These are phyloP conservation scores for Trimorus sp. DNA, from an alignment of 2,888 invertebrate genomes.

Conservation along the genomic window DNA sequence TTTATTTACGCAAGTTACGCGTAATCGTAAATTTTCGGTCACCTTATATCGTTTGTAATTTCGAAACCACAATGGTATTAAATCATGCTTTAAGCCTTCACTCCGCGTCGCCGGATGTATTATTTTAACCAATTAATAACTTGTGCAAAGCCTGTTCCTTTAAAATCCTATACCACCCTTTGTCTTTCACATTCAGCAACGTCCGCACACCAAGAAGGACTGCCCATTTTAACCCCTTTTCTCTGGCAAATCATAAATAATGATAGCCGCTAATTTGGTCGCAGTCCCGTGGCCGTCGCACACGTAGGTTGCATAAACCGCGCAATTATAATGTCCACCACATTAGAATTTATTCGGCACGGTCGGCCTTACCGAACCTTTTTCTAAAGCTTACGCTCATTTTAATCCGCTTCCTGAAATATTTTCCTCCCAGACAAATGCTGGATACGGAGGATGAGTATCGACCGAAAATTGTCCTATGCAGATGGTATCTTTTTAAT, in stretches of 20 bases:
- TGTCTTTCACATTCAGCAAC: slow-evolving; percentile 75
- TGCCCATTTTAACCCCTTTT: slow-evolving; percentile 79
- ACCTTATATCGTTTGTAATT: not conserved
- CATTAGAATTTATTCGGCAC: slow-evolving; percentile 81
- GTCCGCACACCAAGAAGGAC: slow-evolving; percentile 67
- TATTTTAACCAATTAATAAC: slow-evolving; percentile 68
- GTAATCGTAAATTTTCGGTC: not conserved
- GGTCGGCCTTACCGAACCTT: slow-evolving; percentile 74
- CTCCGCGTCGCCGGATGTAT: slow-evolving; percentile 51
- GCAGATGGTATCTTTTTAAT: slow-evolving; percentile 61
- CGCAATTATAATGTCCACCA: slow-evolving; percentile 81
- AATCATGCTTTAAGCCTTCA: slow-evolving; percentile 34
- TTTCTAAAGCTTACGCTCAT: slow-evolving; percentile 79
- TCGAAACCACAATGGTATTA: slow-evolving; percentile 12
- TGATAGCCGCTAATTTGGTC: slow-evolving; percentile 81
- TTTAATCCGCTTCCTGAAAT: slow-evolving; percentile 79
- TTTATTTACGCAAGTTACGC: not conserved
- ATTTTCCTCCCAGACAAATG: slow-evolving; percentile 71
- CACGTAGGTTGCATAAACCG: slow-evolving; percentile 76
- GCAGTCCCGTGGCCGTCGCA: slow-evolving; percentile 74
- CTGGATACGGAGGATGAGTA: slow-evolving; percentile 55
- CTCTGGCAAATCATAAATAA: slow-evolving; percentile 80
- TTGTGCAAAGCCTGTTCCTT: slow-evolving; percentile 62
- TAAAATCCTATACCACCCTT: slow-evolving; percentile 75
- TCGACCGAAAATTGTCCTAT: slow-evolving; percentile 58